A percentile compares a stretch with the other conserved stretches of the same genome.
phyloP scores from a whole-genome alignment of 2,888 invertebrate species.

The Platycheirus rosarum region DNA sequence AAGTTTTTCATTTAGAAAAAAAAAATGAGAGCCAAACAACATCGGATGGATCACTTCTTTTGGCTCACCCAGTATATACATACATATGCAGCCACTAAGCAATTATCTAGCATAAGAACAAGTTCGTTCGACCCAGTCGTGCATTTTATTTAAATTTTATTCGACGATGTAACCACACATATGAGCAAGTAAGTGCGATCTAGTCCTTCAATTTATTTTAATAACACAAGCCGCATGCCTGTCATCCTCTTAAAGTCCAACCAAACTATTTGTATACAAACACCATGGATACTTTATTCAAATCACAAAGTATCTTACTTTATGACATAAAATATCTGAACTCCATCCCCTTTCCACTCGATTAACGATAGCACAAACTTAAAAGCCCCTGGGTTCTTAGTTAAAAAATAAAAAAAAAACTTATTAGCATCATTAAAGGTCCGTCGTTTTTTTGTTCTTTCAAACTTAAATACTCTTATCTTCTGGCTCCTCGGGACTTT shows the following conservation, averaged over 20 bases:
- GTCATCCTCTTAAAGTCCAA: slow-evolving; percentile 11
- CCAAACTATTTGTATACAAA: slow-evolving; percentile 4
- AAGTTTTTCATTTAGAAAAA: too few relatives aligned
- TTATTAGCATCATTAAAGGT: slow-evolving; percentile 30
- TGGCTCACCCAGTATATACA: too few relatives aligned
- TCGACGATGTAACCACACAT: too few relatives aligned
- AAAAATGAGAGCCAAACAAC: too few relatives aligned
- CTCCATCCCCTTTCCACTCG: background rate
- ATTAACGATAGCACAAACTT: slow-evolving; percentile 9
- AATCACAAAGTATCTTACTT: slow-evolving; percentile 2
- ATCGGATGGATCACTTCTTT: too few relatives aligned
- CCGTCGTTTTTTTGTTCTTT: background rate
- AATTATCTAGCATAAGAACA: too few relatives aligned
- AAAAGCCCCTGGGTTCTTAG: slow-evolving; percentile 10
- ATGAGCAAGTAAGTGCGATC: too few relatives aligned
- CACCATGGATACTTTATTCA: background rate
- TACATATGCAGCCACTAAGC: too few relatives aligned
- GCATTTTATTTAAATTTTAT: too few relatives aligned
- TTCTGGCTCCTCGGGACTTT: background rate
- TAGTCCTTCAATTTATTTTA: too few relatives aligned
- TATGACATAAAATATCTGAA: slow-evolving; percentile 5
- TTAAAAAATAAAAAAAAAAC: slow-evolving; percentile 3
- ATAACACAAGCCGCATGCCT: too few relatives aligned
- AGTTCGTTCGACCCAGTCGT: too few relatives aligned
- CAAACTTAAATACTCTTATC: slow-evolving; percentile 12